Base-by-base conservation (phyloP, 2,797 vertebrate genomes). In the Thunnus albacares region DNA sequence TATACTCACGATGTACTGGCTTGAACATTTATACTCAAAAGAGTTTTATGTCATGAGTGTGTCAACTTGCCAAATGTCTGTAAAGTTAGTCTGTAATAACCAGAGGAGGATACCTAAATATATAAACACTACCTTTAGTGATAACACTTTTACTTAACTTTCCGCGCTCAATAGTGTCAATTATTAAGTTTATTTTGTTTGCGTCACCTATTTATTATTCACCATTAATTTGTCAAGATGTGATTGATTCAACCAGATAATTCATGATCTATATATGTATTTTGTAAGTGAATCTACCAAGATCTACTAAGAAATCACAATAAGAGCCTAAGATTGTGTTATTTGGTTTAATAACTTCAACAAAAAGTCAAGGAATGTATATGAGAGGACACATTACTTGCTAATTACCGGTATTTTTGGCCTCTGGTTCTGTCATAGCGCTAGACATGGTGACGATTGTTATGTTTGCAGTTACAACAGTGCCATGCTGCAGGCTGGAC, bases 381-480 rank as follows among this genome's bases (percentile, higher is more conserved):
- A 49, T 35, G 22, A 26, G 61, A 66, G 73, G 61, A 64, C 59
- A 18, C 77, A 65, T 64, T 3, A 57, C 28, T 41, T 52, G 63
- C 6, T 70, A 22, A 80, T 73, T 35, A 33, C 3, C 17, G 60
- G 59, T 61, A 22, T 66, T 73, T 57, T 72, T 74, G 77, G 82
- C 84, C 84, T 75, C 74, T 89, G 82, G 77, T 89, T 89, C 71
- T 79, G 79, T 70, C 45, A 17, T 11, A 80, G 62, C 75, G 64
- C 76, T 59, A 79, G 72, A 82, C 69, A 75, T 75, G 59, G 43
- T 81, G 72, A 74, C 77, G 51, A 88, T 74, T 87, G 83, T 89
- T 87, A 74, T 88, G 77, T 87, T 79, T 88, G 77, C 80, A 78
- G 81, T 82, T 64, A 53, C 58, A 61, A 74, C 79, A 79, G 74